These are phyloP conservation scores for Spodoptera picta DNA, from an alignment of 2,888 invertebrate species.

Conservation along the genomic window DNA sequence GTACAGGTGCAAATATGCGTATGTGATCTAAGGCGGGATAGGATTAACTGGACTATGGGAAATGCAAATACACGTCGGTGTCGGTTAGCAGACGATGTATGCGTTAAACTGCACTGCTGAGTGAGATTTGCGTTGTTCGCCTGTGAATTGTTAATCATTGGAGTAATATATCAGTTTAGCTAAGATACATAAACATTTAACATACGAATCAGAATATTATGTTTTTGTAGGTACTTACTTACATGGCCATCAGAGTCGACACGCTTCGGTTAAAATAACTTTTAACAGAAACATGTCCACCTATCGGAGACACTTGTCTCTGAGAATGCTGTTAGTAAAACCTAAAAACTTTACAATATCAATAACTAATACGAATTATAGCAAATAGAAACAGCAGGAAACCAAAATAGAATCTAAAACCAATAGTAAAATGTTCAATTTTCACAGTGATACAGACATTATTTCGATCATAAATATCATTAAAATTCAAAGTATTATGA, in stretches of 20 bases:
- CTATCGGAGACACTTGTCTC: no score
- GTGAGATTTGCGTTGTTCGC: constrained; percentile 19
- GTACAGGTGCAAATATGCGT: constrained; percentile 55
- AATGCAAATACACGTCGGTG: constrained; percentile 29
- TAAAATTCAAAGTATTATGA: constrained; percentile 47
- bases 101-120: constrained; percentile 21
- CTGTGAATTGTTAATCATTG: constrained; percentile 12
- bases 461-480: constrained; percentile 31
- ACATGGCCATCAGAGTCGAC: no score
- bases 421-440: constrained; percentile 12
- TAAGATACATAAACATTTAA: no score
- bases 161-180: no score
- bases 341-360: no score
- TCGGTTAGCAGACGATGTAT: constrained; percentile 17
- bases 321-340: no score
- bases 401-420: background rate
- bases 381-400: no score
- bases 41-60: constrained; percentile 37
- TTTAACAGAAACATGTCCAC: no score
- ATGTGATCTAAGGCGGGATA: constrained; percentile 33
- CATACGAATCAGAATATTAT: no score
- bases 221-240: no score
- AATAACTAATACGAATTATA: no score
- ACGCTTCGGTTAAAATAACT: no score
- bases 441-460: constrained; percentile 24